Conservation (phyloP, 2,888 invertebrate species). For the Orchesella flavescens region DNA sequence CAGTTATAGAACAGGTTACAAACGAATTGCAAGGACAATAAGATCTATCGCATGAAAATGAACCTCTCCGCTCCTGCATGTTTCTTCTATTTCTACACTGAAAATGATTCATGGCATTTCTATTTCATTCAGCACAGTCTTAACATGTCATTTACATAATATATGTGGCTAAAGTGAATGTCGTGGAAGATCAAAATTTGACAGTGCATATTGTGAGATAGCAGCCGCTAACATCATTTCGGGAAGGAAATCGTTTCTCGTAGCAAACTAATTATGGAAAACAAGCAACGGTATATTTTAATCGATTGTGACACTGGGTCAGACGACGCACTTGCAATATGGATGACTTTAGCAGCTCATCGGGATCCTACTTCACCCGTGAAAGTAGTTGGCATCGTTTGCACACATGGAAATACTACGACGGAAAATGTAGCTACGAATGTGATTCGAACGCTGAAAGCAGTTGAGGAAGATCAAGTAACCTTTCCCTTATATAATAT, state of each 20-base stretch:
- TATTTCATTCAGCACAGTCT: no score
- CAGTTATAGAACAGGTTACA: neutral
- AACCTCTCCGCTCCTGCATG: no score
- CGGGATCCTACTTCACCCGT: conserved; percentile 74
- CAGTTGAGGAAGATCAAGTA: conserved; percentile 74
- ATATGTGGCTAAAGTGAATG: no score
- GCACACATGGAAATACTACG: conserved; percentile 83
- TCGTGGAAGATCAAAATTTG: no score
- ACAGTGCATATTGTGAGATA: no score
- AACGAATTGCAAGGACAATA: neutral
- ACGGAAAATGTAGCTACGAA: conserved; percentile 82
- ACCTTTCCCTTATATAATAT: neutral
- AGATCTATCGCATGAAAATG: neutral
- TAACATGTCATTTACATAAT: no score
- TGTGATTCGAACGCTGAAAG: conserved; percentile 80
- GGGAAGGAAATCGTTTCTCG: no score
- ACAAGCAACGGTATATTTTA: conserved; percentile 73
- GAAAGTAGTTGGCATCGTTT: conserved; percentile 81
- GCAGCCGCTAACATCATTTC: no score
- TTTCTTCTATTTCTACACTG: no score
- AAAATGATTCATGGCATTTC: no score
- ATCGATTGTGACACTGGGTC: conserved; percentile 80
- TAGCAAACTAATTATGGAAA: no score
- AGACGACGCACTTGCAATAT: conserved; percentile 81
- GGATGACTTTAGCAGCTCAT: conserved; percentile 77